Conservation (phyloP, 1,140 invertebrate genomes). For the Leptopilina boulardi region DNA sequence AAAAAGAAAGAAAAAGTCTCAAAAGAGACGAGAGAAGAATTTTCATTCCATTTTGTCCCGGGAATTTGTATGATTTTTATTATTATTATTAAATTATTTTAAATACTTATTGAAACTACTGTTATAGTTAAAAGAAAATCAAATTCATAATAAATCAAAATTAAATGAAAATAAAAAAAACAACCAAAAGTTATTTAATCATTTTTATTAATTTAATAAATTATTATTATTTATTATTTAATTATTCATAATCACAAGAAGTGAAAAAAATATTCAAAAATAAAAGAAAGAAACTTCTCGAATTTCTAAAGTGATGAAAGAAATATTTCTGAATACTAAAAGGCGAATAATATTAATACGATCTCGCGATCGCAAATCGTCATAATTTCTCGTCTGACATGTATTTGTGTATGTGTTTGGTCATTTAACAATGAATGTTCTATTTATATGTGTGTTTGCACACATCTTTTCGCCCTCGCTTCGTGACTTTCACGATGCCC, state of each 20-base stretch:
- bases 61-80: background rate
- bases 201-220: no score
- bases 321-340: background rate
- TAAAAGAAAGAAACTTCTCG: background rate
- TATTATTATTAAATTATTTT: background rate
- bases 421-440: background rate
- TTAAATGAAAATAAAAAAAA: no score
- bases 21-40: background rate
- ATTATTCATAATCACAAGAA: background rate
- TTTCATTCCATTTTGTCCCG: background rate
- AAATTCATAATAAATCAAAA: no score
- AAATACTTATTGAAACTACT: no score
- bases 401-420: background rate
- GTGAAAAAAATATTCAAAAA: background rate
- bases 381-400: background rate
- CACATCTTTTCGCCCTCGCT: background rate
- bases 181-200: no score
- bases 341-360: conserved; percentile 11
- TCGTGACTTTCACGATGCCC: conserved; percentile 49
- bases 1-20: no score
- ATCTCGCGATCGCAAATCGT: background rate
- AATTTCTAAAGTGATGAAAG: background rate
- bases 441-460: background rate
- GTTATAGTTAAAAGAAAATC: no score
- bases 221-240: no score